These are phyloP conservation scores for Troglohyphantes excavatus DNA, from an alignment of 2,888 invertebrate genomes.

Conservation along the genomic window DNA sequence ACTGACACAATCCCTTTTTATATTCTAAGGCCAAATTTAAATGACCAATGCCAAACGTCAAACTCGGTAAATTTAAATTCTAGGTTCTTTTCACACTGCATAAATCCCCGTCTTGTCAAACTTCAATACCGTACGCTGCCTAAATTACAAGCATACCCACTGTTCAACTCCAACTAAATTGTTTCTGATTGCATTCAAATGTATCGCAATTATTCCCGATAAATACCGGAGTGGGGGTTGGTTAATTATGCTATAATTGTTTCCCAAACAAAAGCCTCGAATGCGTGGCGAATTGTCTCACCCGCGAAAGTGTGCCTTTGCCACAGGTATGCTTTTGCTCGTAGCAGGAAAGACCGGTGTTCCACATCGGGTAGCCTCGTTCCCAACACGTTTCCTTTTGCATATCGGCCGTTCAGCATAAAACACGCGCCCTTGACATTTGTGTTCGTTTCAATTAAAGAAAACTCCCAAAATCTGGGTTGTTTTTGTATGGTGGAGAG, in stretches of 20 bases:
- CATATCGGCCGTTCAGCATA: slow-evolving; percentile 41
- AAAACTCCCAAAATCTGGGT: not conserved
- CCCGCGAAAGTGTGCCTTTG: slow-evolving; percentile 16
- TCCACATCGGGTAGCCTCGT: slow-evolving; percentile 73
- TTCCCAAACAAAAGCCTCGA: slow-evolving; percentile 22
- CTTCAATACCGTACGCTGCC: no score
- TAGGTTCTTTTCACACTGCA: no score
- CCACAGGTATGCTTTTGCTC: not conserved
- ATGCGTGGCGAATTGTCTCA: not conserved
- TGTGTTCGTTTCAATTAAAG: slow-evolving; percentile 28
- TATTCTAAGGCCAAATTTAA: no score
- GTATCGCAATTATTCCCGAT: no score
- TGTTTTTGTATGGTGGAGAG: no score
- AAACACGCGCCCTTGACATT: slow-evolving; percentile 71
- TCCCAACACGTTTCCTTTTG: slow-evolving; percentile 60
- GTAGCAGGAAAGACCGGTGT: slow-evolving; percentile 73
- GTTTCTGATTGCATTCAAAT: no score
- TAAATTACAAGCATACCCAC: no score
- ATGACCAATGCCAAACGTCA: no score
- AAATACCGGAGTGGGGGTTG: not conserved
- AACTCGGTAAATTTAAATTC: no score
- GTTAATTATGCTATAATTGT: not conserved
- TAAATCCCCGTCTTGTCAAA: no score
- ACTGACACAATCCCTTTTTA: no score
- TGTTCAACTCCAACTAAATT: no score